These are phyloP conservation scores for Drosophila mimica DNA, from an alignment of 2,888 invertebrate species.

Conservation along the genomic window DNA sequence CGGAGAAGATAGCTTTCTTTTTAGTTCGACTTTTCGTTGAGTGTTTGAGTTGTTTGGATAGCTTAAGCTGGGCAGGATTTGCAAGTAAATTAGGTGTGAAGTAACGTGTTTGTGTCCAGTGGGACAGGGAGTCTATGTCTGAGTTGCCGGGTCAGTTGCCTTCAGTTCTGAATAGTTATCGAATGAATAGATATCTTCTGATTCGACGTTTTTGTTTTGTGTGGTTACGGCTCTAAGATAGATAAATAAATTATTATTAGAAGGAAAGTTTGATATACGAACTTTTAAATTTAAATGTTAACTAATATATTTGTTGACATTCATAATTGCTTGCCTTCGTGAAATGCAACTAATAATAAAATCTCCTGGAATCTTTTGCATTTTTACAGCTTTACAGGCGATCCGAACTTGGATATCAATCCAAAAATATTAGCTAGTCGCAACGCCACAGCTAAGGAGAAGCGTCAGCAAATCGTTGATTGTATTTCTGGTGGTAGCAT, in stretches of 20 bases:
- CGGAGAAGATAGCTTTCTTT: not conserved
- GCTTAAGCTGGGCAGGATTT: not conserved
- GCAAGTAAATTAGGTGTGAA: not conserved
- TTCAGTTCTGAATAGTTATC: not conserved
- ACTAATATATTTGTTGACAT: not conserved
- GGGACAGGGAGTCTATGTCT: not conserved
- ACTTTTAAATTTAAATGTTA: not conserved
- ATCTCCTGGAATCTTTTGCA: not conserved
- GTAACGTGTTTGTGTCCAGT: not conserved
- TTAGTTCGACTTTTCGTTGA: not conserved
- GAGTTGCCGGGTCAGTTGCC: not conserved
- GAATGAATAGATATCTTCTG: not conserved
- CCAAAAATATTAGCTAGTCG: conserved; percentile 26
- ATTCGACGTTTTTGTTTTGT: not conserved
- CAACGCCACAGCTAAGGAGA: conserved; percentile 6
- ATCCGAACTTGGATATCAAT: conserved; percentile 16
- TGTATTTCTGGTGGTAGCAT: conserved; percentile 24
- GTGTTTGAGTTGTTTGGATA: not conserved
- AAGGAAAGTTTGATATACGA: not conserved
- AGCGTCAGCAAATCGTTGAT: conserved; percentile 11
- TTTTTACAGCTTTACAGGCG: conserved; percentile 12
- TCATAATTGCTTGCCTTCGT: not conserved
- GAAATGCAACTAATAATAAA: not conserved
- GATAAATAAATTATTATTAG: not conserved
- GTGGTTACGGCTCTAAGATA: not conserved